These are phyloP conservation scores for Physeter macrocephalus DNA, from an alignment of 2,113 vertebrate species.

Conservation along the genomic window DNA sequence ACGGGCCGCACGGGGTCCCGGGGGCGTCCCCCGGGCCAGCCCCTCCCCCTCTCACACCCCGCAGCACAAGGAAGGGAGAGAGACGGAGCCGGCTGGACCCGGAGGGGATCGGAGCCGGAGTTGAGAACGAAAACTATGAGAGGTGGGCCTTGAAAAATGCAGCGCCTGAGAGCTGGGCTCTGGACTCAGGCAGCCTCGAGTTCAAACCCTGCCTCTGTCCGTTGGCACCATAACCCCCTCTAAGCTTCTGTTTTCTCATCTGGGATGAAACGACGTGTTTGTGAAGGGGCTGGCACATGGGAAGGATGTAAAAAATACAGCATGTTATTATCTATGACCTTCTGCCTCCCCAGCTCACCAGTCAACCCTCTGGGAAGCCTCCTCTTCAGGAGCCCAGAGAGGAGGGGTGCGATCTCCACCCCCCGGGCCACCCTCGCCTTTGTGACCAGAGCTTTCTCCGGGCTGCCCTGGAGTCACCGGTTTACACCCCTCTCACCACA, in stretches of 20 bases:
- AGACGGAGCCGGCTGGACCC: neutral
- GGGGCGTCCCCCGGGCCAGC: neutral
- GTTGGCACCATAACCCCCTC: neutral
- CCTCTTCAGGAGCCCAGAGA: neutral
- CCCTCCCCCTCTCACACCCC: neutral
- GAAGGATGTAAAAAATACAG: neutral
- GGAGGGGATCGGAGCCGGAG: neutral
- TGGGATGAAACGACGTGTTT: neutral
- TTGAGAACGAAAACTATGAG: neutral
- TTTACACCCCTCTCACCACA: neutral
- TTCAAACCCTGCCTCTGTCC: neutral
- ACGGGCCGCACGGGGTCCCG: neutral
- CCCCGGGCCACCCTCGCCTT: accelerated
- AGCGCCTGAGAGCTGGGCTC: neutral
- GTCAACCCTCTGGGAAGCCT: neutral
- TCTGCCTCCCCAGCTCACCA: neutral
- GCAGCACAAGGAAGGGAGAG: neutral
- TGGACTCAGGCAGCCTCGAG: neutral
- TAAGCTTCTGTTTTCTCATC: neutral
- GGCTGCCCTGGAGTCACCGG: neutral
- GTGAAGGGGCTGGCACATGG: neutral
- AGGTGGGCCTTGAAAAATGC: neutral
- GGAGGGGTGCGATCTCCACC: neutral
- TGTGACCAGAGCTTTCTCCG: neutral
- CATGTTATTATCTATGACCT: neutral